Evolutionary conservation across 1,140 invertebrate species (phyloP), one percentile per base, ranked within the genome.

Genomic region (Nephila pilipes): DNA sequence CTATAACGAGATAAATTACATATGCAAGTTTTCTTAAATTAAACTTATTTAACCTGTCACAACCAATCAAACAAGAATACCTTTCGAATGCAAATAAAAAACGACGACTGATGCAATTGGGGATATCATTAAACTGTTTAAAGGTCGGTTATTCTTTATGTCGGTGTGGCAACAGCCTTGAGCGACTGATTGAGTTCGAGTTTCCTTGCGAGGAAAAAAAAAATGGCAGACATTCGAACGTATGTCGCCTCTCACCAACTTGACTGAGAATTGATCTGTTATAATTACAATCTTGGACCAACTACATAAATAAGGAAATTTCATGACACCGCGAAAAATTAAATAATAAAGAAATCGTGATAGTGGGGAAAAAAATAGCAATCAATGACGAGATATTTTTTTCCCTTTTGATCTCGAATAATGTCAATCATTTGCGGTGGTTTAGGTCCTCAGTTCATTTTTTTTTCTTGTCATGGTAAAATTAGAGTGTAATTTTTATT

Each of bases 281-380:
- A 29, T 83, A 83, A 83, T 83, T 83, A 83, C 36, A 54, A 25
- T 54, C 25, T 14, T 8, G 38, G 4, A 25, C 25, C 69, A 14
- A 46, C 46, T 54, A 18, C 80, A 54, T 83, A 83, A 83, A 83
- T 54, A 83, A 83, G 80, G 80, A 83, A 83, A 83, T 55, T 20
- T 36, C 80, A 38, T 83, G 80, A 83, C 25, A 83, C 38, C 8
- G 12, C 8, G 12, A 20, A 6, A 36, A 75, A 75, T 75, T 75
- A 36, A 75, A 75, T 75, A 75, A 75, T 75, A 75, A 75, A 75
- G 29, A 75, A 60, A 75, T 36, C 69, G 69, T 6, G 69, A 75
- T 75, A 14, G 29, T 18, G 12, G 14, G 25, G 25, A 29, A 29
- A 22, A 32, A 75, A 75, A 36, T 36, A 25, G 16, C 29, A 60